These are phyloP conservation scores for Drosophila punjabiensis DNA, from an alignment of 1,140 invertebrate species.

Conservation along the genomic window DNA sequence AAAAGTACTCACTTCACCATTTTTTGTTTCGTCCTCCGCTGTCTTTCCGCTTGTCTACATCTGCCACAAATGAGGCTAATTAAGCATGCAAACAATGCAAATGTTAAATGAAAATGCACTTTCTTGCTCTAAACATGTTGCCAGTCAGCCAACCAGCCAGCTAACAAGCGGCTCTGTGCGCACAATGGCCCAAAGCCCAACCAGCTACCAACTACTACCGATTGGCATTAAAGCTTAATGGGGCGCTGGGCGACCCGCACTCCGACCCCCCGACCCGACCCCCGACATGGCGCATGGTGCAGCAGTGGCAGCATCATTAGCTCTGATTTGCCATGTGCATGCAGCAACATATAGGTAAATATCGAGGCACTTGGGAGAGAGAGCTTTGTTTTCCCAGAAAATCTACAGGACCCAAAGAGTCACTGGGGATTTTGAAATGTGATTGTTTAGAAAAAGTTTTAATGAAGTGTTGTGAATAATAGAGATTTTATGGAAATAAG, in stretches of 20 bases:
- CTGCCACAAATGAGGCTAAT: constrained; percentile 58
- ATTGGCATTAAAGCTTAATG: constrained; percentile 72
- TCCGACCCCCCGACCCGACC: background rate
- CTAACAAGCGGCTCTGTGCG: constrained; percentile 2
- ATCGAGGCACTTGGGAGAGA: constrained; percentile 14
- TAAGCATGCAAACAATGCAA: constrained; percentile 61
- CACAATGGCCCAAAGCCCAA: constrained; percentile 17
- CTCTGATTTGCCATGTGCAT: constrained; percentile 42
- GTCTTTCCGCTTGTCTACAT: constrained; percentile 9
- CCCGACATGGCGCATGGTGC: constrained; percentile 21
- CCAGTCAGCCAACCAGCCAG: constrained; percentile 17
- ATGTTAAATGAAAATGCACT: constrained; percentile 49
- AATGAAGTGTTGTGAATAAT: background rate
- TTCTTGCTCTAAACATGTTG: constrained; percentile 46
- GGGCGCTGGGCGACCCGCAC: constrained; percentile 35
- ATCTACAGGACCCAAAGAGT: background rate
- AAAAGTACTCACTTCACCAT: constrained; percentile 14
- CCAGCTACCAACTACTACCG: constrained; percentile 23
- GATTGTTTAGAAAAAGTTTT: background rate
- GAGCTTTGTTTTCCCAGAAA: constrained; percentile 15
- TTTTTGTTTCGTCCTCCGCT: constrained; percentile 4
- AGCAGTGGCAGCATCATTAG: constrained; percentile 52
- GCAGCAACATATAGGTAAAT: constrained; percentile 8
- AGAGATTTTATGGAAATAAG: background rate
- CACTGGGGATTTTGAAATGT: background rate